Base-by-base conservation (phyloP, 2,113 vertebrate genomes). In the Lipophrys pholis region DNA sequence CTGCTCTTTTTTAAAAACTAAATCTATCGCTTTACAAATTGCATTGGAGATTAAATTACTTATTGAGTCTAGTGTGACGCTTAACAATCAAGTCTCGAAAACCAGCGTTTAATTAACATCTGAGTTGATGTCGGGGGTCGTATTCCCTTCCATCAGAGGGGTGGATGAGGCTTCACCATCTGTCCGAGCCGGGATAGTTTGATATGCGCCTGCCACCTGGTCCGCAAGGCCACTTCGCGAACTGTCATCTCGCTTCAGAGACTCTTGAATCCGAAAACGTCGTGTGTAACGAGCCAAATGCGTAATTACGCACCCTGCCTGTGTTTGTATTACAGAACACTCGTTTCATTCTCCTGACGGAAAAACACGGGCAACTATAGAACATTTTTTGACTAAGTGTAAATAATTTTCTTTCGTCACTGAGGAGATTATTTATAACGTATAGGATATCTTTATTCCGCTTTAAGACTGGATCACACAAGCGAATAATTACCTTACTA, bases 81-180 rank as follows among this genome's bases (percentile, higher is more conserved):
- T 45, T 16, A 15, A 52, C 39, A n/a, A n/a, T 45, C 9, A 7
- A 6, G 15, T 62, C 45, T 48, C 11, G 7, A 53, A 77, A 69
- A 59, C 15, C 40, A 63, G 45, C 53, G 51, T 62, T 76, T 83
- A 83, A 88, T 82, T 54, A 81, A 76, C 21, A 51, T 55, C 40
- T 55, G 46, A 72, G n/a, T 17, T 50, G 39, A 67, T 65, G 45
- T 35, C 43, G 11, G 21, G 14, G 15, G 7, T 38, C 30, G 54
- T 55, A 42, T 82, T 62, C 7, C 15, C 72, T 69, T 69, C 62
- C n/a, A 64, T 3, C 14, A 16, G 38, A 40, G 17, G 6, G 3
- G 35, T 16, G 1, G 21, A 7, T 15, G 52, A 63, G 60, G 65
- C 72, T 46, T 73, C 42, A 7, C 81, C 85, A 80, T 77, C 81